These are phyloP conservation scores for Balaeniceps rex DNA, from an alignment of 2,113 vertebrate genomes.

Conservation along the genomic window DNA sequence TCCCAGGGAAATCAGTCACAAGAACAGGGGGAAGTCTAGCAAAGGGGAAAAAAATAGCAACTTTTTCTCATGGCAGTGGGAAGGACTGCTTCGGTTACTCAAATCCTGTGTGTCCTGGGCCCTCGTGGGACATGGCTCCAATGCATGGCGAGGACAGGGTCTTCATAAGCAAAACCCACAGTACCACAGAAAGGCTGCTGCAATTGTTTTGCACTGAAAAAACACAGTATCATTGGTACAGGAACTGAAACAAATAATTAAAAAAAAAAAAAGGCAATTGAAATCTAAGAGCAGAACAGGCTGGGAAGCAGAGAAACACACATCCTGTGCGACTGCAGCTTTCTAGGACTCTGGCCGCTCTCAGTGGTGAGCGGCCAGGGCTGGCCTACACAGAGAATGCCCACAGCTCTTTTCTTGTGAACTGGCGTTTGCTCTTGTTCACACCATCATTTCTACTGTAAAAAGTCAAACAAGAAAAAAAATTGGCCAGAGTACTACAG, in stretches of 20 bases:
- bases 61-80: neutral
- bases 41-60: neutral
- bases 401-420: neutral
- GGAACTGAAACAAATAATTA: neutral
- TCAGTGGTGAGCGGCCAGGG: neutral
- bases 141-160: neutral
- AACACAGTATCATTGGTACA: neutral
- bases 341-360: neutral
- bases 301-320: neutral
- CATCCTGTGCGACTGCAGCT: neutral
- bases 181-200: neutral
- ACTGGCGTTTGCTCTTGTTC: neutral
- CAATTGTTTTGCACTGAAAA: neutral
- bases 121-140: neutral
- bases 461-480: neutral
- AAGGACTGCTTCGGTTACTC: neutral
- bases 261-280: neutral
- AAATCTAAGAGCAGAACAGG: neutral
- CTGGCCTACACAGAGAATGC: accelerated
- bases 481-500: neutral
- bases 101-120: accelerated
- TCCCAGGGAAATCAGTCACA: neutral
- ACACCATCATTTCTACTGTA: neutral
- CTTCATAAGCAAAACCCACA: neutral
- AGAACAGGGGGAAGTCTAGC: neutral